phyloP scores from a whole-genome alignment of 1,140 invertebrate species.

The Melitaea cinxia region DNA sequence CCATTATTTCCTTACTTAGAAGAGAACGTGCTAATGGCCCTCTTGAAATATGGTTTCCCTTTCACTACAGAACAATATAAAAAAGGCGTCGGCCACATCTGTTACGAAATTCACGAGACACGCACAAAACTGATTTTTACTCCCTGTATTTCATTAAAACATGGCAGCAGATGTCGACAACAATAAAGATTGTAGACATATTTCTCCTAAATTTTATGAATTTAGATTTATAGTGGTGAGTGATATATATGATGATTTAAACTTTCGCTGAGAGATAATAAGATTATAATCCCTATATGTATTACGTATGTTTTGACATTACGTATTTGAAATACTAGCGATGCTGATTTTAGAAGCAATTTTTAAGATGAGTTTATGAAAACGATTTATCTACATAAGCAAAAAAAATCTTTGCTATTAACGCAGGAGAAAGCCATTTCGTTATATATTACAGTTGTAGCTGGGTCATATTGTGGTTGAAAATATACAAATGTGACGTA shows the following conservation, averaged over 20 bases:
- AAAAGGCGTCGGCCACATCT: constrained; percentile 42
- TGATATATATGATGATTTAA: neutral
- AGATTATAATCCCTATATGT: too few relatives aligned
- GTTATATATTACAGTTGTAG: too few relatives aligned
- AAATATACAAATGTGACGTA: too few relatives aligned
- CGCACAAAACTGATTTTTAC: constrained; percentile 29
- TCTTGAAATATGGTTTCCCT: constrained; percentile 43
- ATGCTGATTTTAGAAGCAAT: too few relatives aligned
- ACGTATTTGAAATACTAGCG: too few relatives aligned
- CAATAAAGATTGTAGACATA: constrained; percentile 2
- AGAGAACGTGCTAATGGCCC: constrained; percentile 42
- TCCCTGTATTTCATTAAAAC: constrained; percentile 32
- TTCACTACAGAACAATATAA: constrained; percentile 39
- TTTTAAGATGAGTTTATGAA: too few relatives aligned
- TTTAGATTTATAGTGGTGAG: neutral
- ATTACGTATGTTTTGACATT: too few relatives aligned
- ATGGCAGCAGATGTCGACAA: constrained; percentile 8
- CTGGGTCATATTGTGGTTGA: too few relatives aligned
- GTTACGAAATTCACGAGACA: constrained; percentile 40
- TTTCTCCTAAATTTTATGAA: neutral
- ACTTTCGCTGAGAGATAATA: too few relatives aligned
- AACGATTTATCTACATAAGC: too few relatives aligned
- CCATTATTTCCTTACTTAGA: constrained; percentile 29
- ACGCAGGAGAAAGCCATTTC: too few relatives aligned
- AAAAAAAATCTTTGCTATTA: too few relatives aligned